Base-by-base conservation (phyloP, 35 echinoderm and acorn worm species). In the Patiria miniata region DNA sequence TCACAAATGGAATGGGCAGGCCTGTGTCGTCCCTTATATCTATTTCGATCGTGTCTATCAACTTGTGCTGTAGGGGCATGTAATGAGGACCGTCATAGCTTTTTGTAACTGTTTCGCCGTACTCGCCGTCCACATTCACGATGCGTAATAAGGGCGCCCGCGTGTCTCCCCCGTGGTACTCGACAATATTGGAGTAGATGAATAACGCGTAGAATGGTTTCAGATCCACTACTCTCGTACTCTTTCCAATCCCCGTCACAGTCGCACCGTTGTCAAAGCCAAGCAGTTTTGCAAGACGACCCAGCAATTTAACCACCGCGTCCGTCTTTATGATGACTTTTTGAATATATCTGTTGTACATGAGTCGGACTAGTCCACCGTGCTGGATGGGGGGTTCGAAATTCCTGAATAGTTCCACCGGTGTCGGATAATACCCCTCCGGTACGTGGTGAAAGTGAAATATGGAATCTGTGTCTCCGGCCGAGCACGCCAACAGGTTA, bases 21-120 rank as follows among this genome's bases (percentile, higher is more conserved):
- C 85, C 91, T 7, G 68, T 83, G 39, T 40, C 79, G 28, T 69
- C 77, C 52, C 78, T 93, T 93, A 93, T 88, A 93, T 87, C 78
- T 37, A 93, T 82, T 60, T 83, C 39, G 5, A 93, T 83, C 8
- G 59, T 83, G 9, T 88, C 85, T 30, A 88, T 69, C 5, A 81
- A 37, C 44, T 87, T 82, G 8, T 69, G 22, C 39, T 81, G 39
- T 1, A 93, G 2, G 0, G 78, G 91, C 0, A 78, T 29, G 50
- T 88, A 93, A 52, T 88, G 91, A 0, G 73, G 89, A 19, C 36
- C 39, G 37, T 84, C 69, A 51, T 85, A 90, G 3, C 7, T 39
- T 17, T 34, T 34, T 0, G 82, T 40, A 0, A 90, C 52, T 39
- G 60, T 68, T 37, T 51, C 36, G 7, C 81, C 89, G 6, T 33